Evolutionary conservation across 2,888 invertebrate genomes (phyloP), one percentile per base, ranked within the genome.

Genomic region (Drosophila lacicola): DNA sequence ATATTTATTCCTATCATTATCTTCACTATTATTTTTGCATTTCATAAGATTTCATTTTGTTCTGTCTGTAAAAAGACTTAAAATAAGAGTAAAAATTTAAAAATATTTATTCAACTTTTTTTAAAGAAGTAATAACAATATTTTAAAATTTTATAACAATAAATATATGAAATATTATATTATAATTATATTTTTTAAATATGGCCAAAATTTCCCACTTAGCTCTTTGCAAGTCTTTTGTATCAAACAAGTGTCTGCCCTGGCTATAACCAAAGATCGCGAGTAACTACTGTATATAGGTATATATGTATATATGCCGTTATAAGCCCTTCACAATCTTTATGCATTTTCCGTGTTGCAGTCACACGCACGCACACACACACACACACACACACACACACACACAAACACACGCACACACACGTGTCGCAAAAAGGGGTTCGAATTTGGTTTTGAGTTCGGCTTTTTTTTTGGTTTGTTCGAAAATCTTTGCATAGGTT

Each of bases 361-460:
- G 41, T 37, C 47, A 34, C 55, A 70, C 49, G 57, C 53, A 50
- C 49, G 47, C 56, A 37, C 50, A 55, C 64, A 46, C 36, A 49
- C 54, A 56, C 34, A 65, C 29, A 34, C 62, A 61, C 44, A 45
- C 56, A 64, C 17, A 17, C 17, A 17, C 17, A 25, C 58, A 44
- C 42, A 49, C 36, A 65, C 69, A 47, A 51, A 45, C 72, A 56
- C 53, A 60, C 58, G 37, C 56, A 42, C 21, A 44, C 58, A 66
- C 73, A 65, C 62, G 60, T 58, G 71, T 56, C 67, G 42, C 47
- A 34, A 47, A 57, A 85, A 73, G 80, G 83, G 86, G 66, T 82
- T 80, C 56, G 39, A 56, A 46, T 62, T 82, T 64, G 61, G 56
- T 68, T 82, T 65, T 64, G 42, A 34, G 21, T 76, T 66, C 51